These are phyloP conservation scores for Crotophaga sulcirostris DNA, from an alignment of 2,113 vertebrate species.

Conservation along the genomic window DNA sequence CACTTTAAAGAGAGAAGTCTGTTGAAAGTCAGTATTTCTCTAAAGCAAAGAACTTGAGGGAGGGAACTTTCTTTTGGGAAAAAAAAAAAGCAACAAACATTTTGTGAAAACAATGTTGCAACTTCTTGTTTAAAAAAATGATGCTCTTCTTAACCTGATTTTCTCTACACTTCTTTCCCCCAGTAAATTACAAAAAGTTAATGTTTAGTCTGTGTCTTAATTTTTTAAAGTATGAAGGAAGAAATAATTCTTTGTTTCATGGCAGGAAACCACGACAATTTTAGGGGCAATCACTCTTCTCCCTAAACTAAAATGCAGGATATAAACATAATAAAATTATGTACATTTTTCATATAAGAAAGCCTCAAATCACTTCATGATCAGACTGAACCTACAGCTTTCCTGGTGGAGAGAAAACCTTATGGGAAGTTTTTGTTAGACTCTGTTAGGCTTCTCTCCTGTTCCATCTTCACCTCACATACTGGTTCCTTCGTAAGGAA, in stretches of 20 bases:
- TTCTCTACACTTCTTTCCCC: not conserved
- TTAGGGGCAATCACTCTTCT: not conserved
- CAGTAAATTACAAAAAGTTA: not conserved
- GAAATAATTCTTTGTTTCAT: not conserved
- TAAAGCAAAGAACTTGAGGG: not conserved
- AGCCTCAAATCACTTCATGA: not conserved
- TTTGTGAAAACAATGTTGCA: not conserved
- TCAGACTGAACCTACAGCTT: not conserved
- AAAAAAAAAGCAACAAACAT: not conserved
- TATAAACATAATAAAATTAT: not conserved
- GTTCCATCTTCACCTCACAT: not conserved
- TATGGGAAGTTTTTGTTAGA: not conserved
- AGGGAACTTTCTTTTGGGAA: not conserved
- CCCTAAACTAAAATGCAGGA: not conserved
- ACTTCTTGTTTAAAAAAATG: not conserved
- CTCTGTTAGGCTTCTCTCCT: not conserved
- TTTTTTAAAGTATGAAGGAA: constrained; percentile 26
- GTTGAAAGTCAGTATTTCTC: not conserved
- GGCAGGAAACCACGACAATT: constrained; percentile 33
- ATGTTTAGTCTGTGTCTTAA: constrained; percentile 7
- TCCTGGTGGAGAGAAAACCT: not conserved
- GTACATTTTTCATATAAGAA: not conserved
- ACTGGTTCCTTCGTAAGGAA: not conserved
- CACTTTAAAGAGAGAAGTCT: not conserved
- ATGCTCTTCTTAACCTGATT: not conserved